These are phyloP conservation scores for Molorchus minor DNA, from an alignment of 2,888 invertebrate genomes.

Conservation along the genomic window DNA sequence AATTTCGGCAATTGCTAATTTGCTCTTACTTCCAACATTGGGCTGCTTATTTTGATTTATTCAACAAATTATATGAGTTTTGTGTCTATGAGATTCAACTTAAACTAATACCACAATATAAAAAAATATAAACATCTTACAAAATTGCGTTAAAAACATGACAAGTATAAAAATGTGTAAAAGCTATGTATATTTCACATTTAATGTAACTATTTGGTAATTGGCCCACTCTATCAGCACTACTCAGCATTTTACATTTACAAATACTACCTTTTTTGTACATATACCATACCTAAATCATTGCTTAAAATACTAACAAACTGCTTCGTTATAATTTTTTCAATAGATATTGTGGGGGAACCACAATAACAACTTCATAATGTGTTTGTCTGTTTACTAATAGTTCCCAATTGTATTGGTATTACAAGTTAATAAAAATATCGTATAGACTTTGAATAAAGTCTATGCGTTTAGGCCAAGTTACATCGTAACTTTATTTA, in stretches of 20 bases:
- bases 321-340: no score
- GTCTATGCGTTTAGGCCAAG: no score
- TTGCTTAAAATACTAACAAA: no score
- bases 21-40: background rate
- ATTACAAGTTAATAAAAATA: background rate
- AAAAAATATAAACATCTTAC: background rate
- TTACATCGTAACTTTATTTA: no score
- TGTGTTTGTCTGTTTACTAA: slow-evolving; percentile 9
- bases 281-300: no score
- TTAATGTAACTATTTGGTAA: background rate
- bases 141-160: slow-evolving; percentile 21
- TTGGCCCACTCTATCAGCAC: background rate
- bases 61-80: no score
- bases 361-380: no score
- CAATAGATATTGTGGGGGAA: no score
- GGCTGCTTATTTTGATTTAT: no score
- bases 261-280: no score
- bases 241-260: slow-evolving; percentile 2
- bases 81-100: no score
- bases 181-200: slow-evolving; percentile 12
- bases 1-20: no score
- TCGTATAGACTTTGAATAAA: background rate
- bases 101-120: background rate
- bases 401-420: slow-evolving; percentile 5
- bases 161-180: slow-evolving; percentile 31